These are phyloP conservation scores for Meloe dianella DNA, from an alignment of 2,888 invertebrate genomes.

Conservation along the genomic window DNA sequence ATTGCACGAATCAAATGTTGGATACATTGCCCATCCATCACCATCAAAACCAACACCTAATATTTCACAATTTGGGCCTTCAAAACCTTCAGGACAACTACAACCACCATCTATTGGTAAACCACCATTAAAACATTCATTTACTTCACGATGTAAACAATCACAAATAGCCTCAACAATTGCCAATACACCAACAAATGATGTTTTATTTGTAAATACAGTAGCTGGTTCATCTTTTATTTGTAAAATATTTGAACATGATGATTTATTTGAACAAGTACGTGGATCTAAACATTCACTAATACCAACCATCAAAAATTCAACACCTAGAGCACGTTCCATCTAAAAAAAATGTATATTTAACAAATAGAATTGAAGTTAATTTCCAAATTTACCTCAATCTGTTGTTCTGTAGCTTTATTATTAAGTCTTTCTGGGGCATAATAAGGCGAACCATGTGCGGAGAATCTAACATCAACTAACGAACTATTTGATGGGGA, in stretches of 20 bases:
- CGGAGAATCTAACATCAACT: slow-evolving; percentile 88
- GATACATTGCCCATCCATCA: slow-evolving; percentile 93
- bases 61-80: slow-evolving; percentile 90
- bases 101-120: slow-evolving; percentile 71
- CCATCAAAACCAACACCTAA: slow-evolving; percentile 87
- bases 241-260: slow-evolving; percentile 81
- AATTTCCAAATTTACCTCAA: slow-evolving; percentile 64
- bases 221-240: slow-evolving; percentile 75
- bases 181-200: slow-evolving; percentile 91
- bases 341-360: slow-evolving; percentile 60
- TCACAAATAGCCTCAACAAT: slow-evolving; percentile 80
- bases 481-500: slow-evolving; percentile 69
- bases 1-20: slow-evolving; percentile 84
- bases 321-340: slow-evolving; percentile 73
- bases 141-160: slow-evolving; percentile 54
- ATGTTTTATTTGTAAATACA: slow-evolving; percentile 91
- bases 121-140: slow-evolving; percentile 58
- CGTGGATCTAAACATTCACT: slow-evolving; percentile 87
- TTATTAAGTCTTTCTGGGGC: slow-evolving; percentile 87
- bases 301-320: slow-evolving; percentile 87
- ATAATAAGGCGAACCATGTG: slow-evolving; percentile 94
- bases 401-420: slow-evolving; percentile 75
- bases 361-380: no score
- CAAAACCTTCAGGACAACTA: slow-evolving; percentile 76
- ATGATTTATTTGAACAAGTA: slow-evolving; percentile 69